Evolutionary conservation across 2,888 invertebrate genomes (phyloP).

Genomic region (Chalcosyrphus nemorum): DNA sequence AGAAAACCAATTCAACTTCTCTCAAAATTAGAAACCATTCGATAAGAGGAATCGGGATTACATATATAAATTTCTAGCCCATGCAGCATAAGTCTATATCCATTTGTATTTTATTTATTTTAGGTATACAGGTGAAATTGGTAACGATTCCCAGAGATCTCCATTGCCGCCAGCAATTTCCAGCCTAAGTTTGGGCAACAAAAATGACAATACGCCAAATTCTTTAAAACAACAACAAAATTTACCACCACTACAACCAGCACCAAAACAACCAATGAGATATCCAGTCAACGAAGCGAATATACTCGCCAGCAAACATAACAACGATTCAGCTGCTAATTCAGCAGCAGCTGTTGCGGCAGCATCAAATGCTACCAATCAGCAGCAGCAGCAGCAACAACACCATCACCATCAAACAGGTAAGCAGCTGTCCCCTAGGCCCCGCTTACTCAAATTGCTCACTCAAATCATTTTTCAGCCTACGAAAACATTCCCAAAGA

Average conservation of each 20-base stretch:
- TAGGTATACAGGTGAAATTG: conserved; percentile 82
- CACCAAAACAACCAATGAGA: conserved; percentile 71
- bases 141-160: conserved; percentile 82
- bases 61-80: too few species aligned
- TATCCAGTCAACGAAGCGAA: conserved; percentile 64
- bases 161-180: conserved; percentile 82
- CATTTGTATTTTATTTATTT: background rate
- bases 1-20: too few species aligned
- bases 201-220: conserved; percentile 74
- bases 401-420: conserved; percentile 76
- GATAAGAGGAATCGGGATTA: too few species aligned
- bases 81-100: too few species aligned
- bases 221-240: conserved; percentile 64
- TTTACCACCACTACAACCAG: conserved; percentile 69
- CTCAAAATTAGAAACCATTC: too few species aligned
- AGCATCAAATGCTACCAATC: conserved; percentile 68
- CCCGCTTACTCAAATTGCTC: conserved; percentile 81
- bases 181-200: conserved; percentile 81
- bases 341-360: conserved; percentile 70
- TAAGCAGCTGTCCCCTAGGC: conserved; percentile 79
- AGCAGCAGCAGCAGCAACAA: conserved; percentile 71
- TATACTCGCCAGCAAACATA: conserved; percentile 56
- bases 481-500: conserved; percentile 83
- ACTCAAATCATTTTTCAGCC: conserved; percentile 82
- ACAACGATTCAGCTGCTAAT: conserved; percentile 45